Base-by-base conservation (phyloP, 2,888 invertebrate species). In the Drosophila neonasuta region DNA sequence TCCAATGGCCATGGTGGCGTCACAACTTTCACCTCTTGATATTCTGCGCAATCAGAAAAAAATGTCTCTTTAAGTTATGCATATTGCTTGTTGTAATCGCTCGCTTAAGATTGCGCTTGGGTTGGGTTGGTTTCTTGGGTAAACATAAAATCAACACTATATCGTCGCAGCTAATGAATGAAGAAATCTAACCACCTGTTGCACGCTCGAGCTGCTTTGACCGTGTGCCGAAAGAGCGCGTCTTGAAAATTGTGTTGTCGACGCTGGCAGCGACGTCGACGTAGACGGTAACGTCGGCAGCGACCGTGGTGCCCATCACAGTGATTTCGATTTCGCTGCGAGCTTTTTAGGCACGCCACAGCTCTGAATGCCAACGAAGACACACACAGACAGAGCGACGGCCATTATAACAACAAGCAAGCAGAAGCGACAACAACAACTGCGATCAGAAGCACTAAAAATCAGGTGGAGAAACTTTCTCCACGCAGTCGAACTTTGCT, bases 1-100 rank as follows among this genome's bases (percentile, higher is more conserved):
- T 44, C 17, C 52, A 60, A 32, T 54, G 41, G 29, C 52, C 15
- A 15, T 34, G 61, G 61, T 68, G 52, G 44, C 55, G 48, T 70
- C 62, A 71, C 59, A 76, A 77, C 87, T 88, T 87, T 87, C 87
- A 76, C 88, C 84, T 77, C 68, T 76, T 77, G 70, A 64, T 78
- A 79, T 79, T 79, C 75, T 81, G 71, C 74, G 80, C 86, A 73
- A 71, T 80, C 85, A 60, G 63, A 67, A 67, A 74, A 71, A 74
- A 71, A 48, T 42, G 56, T 46, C 61, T 46, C 61, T 64, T 55
- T 58, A 74, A 78, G 59, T 74, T 75, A 76, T 67, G 65, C 67
- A 71, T 62, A 62, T 63, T 39, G 54, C 67, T 51, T 58, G 50
- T 68, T 61, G 70, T 59, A 50, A 15, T 36, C 36, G 36, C 57